Conservation (phyloP, 2,888 invertebrate species). For the Pyrrhosoma nymphula region DNA sequence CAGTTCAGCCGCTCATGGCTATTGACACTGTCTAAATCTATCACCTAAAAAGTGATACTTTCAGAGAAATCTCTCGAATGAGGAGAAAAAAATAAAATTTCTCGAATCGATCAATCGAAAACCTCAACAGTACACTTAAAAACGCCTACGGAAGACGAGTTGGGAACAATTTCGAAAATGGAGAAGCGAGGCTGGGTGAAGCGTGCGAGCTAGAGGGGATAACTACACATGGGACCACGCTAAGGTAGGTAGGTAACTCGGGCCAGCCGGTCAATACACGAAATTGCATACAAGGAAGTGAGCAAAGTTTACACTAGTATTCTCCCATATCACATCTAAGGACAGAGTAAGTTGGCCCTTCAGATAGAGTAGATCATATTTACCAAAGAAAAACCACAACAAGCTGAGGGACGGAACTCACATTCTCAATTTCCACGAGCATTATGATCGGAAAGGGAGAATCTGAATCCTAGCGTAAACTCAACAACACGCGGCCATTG, state of each 20-base stretch:
- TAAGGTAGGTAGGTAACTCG: background rate
- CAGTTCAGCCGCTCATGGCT: no score
- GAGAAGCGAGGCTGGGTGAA: no score
- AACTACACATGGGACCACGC: no score
- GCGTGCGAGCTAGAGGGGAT: no score
- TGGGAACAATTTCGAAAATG: no score
- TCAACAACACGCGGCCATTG: no score
- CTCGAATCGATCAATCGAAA: background rate
- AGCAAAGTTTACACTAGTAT: background rate
- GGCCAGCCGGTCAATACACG: background rate
- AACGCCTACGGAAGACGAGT: background rate
- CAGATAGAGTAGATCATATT: background rate
- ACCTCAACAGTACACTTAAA: background rate
- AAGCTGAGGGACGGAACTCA: background rate
- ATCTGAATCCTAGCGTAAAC: background rate
- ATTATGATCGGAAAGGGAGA: background rate
- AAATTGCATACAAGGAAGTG: background rate
- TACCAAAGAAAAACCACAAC: background rate
- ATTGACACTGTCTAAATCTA: no score
- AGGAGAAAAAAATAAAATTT: background rate
- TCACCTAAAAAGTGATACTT: no score
- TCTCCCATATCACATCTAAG: background rate
- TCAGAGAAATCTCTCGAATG: background rate
- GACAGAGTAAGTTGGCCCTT: background rate
- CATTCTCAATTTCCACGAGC: background rate